Evolutionary conservation across 2,113 vertebrate species (phyloP).

Genomic region (Perca flavescens): DNA sequence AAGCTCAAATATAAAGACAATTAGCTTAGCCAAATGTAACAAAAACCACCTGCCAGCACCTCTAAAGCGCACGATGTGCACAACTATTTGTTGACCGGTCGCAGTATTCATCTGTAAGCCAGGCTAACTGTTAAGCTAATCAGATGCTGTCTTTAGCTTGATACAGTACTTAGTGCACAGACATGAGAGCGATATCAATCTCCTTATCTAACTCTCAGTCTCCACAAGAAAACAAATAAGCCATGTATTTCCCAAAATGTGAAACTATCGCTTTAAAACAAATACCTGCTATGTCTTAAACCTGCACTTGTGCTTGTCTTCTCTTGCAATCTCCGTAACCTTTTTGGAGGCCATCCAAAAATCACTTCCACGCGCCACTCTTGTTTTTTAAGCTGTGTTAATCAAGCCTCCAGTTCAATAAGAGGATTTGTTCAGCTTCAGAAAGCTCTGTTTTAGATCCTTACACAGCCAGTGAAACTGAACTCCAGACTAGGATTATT

Average conservation of each 20-base stretch:
- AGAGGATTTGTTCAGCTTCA: constrained; percentile 67
- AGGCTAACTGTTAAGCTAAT: not conserved
- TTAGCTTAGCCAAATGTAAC: not conserved
- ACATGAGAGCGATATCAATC: not conserved
- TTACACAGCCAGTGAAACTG: constrained; percentile 35
- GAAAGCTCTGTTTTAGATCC: constrained; percentile 48
- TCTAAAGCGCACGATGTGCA: not conserved
- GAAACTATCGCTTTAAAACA: not conserved
- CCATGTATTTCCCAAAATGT: not conserved
- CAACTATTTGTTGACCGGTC: too few relatives aligned
- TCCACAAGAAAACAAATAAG: not conserved
- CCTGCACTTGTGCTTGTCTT: not conserved
- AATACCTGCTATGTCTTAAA: not conserved
- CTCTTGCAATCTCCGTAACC: not conserved
- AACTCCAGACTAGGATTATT: constrained; percentile 26
- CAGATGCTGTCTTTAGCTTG: not conserved
- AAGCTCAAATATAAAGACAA: too few relatives aligned
- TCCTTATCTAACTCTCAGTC: not conserved
- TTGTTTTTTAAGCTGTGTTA: constrained; percentile 32
- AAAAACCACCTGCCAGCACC: not conserved
- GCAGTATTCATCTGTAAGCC: too few relatives aligned
- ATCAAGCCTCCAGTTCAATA: constrained; percentile 26
- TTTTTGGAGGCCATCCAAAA: constrained; percentile 38
- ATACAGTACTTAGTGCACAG: too few relatives aligned
- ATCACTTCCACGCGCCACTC: not conserved